Base-by-base conservation (phyloP, 2,888 invertebrate species). In the Drosophila fungiperda region DNA sequence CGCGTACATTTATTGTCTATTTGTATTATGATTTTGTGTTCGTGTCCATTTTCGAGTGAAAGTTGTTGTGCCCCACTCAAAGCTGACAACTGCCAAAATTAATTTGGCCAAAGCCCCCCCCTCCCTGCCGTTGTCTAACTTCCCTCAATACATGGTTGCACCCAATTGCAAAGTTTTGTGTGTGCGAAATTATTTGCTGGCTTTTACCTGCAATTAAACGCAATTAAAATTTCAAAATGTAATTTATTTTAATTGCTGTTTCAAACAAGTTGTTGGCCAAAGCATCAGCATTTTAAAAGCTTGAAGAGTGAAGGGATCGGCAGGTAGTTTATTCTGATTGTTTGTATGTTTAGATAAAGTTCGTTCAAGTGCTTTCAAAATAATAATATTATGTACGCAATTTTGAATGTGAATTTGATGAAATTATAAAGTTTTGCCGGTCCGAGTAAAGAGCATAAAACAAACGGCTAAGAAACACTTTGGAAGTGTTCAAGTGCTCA, bases 181-280 rank as follows among this genome's bases (percentile, higher is more conserved):
- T 74, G 65, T 82, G 83, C 69, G 63, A 85, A 82, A 70, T 79
- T 84, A 83, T 83, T 84, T 85, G 80, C 75, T 66, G 69, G 83
- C 86, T 87, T 87, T 86, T 87, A 87, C 87, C 86, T 86, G 87
- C 87, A 86, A 86, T 86, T 86, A 86, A 85, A 83, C 73, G 83
- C 86, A 86, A 86, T 86, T 86, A 86, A 86, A 87, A 85, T 84
- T 78, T 69, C 80, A 83, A 86, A 86, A 87, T 83, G 86, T 87
- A 87, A 86, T 87, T 86, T 86, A 85, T 86, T 86, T 86, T 86
- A 86, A 86, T 86, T 86, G 87, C 87, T 87, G 85, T 87, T 86
- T 74, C 52, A 75, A 86, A 87, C 80, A 87, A 86, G 82, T 87
- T 86, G 82, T 66, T 80, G 80, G 66, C 79, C 58, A 77, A 76